Conservation (phyloP, 2,797 vertebrate species). For the Aeoliscus strigatus region DNA sequence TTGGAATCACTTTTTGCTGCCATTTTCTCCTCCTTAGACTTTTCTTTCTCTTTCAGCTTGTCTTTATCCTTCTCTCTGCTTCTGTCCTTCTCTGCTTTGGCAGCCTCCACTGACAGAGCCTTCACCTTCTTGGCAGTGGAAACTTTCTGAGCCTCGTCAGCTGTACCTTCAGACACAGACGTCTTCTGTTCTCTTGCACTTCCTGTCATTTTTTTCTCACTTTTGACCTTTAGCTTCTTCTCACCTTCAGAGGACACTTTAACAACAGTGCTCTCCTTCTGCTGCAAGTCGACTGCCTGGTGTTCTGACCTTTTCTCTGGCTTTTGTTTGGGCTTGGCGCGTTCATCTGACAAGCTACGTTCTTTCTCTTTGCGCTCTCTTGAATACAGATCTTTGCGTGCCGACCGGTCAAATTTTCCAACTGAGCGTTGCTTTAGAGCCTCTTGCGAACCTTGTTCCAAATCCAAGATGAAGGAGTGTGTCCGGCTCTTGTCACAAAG, state of each 20-base stretch:
- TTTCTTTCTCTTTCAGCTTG: constrained; percentile 66
- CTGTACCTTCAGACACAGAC: constrained; percentile 63
- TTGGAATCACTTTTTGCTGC: constrained; percentile 76
- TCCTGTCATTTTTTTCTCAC: constrained; percentile 77
- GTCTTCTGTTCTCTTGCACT: constrained; percentile 75
- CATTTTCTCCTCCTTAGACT: constrained; percentile 71
- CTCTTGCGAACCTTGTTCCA: constrained; percentile 81
- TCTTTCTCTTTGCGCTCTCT: constrained; percentile 84
- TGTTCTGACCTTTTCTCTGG: constrained; percentile 76
- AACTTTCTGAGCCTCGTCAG: constrained; percentile 74
- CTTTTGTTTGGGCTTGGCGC: constrained; percentile 80
- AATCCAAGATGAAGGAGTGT: constrained; percentile 77
- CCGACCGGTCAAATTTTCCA: constrained; percentile 80
- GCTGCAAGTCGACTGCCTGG: constrained; percentile 65
- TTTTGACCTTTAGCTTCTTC: constrained; percentile 82
- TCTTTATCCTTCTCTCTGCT: constrained; percentile 56
- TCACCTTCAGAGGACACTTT: constrained; percentile 76
- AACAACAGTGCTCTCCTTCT: constrained; percentile 69
- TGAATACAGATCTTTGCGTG: constrained; percentile 76
- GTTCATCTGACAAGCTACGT: constrained; percentile 78
- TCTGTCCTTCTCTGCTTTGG: constrained; percentile 75
- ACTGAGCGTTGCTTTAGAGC: constrained; percentile 77
- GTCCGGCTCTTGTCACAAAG: constrained; percentile 72
- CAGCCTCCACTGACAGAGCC: constrained; percentile 63
- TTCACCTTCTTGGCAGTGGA: constrained; percentile 76